Evolutionary conservation across 2,113 vertebrate species (phyloP).

Genomic region (Mus spicilegus): DNA sequence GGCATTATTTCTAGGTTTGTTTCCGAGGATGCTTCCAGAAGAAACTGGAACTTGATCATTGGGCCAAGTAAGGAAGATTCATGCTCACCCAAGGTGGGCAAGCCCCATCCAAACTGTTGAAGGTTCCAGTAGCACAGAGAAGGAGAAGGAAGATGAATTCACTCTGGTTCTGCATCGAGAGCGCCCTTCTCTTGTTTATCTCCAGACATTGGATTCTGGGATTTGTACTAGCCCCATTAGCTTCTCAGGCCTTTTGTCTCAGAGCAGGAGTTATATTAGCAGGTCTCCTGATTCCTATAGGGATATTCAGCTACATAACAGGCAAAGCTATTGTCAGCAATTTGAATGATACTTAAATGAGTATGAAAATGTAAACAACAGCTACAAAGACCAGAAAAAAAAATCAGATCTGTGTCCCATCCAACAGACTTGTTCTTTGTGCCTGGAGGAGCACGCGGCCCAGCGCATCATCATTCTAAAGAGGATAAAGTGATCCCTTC

Average conservation of each 20-base stretch:
- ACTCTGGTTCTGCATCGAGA: background rate
- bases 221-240: background rate
- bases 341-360: slow-evolving; percentile 39
- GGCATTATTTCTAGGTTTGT: background rate
- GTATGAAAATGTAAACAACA: background rate
- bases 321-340: background rate
- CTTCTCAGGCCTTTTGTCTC: background rate
- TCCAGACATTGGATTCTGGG: background rate
- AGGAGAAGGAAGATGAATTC: background rate
- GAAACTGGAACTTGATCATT: background rate
- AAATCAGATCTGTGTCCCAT: background rate
- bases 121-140: background rate
- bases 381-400: background rate
- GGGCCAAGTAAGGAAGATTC: background rate
- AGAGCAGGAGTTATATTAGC: background rate
- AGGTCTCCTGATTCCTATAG: background rate
- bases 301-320: background rate
- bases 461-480: background rate
- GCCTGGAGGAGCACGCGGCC: background rate
- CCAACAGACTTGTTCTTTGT: background rate
- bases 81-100: background rate
- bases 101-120: background rate
- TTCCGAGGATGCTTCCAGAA: background rate
- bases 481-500: background rate
- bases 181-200: background rate